These are phyloP conservation scores for Caerostris darwini DNA, from an alignment of 1,140 invertebrate species.

Conservation along the genomic window DNA sequence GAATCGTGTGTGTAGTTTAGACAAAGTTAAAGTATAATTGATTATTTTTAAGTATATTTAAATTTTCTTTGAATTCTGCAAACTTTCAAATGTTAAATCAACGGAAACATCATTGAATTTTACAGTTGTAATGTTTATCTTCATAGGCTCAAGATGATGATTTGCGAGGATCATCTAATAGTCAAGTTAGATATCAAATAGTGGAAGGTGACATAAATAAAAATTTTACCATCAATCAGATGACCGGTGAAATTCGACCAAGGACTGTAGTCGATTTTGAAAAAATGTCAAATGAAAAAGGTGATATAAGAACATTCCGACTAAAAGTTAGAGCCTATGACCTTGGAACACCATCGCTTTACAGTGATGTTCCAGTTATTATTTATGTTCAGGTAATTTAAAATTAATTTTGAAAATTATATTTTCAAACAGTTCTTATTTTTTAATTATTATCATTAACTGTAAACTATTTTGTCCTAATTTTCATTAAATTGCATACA, in stretches of 20 bases:
- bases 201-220: conserved; percentile 86
- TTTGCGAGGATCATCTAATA: conserved; percentile 89
- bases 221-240: conserved; percentile 92
- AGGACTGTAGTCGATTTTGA: conserved; percentile 90
- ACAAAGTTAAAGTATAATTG: too few species aligned
- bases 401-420: too few species aligned
- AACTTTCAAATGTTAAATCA: too few species aligned
- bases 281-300: conserved; percentile 82
- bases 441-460: too few species aligned
- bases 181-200: conserved; percentile 91
- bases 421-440: too few species aligned
- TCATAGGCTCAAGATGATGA: conserved; percentile 80
- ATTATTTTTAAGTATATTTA: too few species aligned
- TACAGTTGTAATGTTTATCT: not conserved
- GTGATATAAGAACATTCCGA: conserved; percentile 87
- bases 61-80: too few species aligned
- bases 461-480: too few species aligned
- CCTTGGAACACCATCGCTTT: conserved; percentile 89
- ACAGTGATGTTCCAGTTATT: conserved; percentile 88
- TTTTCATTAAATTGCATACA: too few species aligned
- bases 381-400: conserved; percentile 86
- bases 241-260: conserved; percentile 88
- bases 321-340: conserved; percentile 91
- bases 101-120: too few species aligned
- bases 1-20: too few species aligned